Base-by-base conservation (phyloP, 1,140 invertebrate genomes). In the Euwallacea fornicatus region DNA sequence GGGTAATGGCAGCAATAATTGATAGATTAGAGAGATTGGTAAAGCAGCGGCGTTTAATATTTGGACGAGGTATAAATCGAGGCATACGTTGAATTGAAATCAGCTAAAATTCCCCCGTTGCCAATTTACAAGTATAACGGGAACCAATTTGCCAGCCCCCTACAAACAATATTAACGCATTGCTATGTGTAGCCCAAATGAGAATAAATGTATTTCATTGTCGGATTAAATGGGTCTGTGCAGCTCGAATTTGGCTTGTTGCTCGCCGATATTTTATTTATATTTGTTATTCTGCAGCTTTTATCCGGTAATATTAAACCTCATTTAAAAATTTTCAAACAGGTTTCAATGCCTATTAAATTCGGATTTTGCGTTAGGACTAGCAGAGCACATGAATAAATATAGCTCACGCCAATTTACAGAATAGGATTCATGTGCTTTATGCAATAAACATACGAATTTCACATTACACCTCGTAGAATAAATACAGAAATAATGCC, bases 11-110 rank as follows among this genome's bases (percentile, higher is more conserved):
- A 69, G 61, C 66, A 69, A 69, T 69, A 69, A 69, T 69, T 69
- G 66, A 69, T 69, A 69, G 66, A 69, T 69, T 69, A 69, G 66
- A 69, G 66, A 62, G 66, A 69, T 69, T 62, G 66, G 58, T 54
- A 61, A 53, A 69, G 59, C 66, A 69, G 58, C 66, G 46, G 21
- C 66, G 58, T 69, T 69, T 69, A 69, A 69, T 69, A 69, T 69
- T 69, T 69, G 59, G 66, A 69, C 58, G 66, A 69, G 66, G 66
- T 59, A 67, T 67, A 67, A 67, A 67, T 67, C 66, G 66, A 59
- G 59, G 56, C 66, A 54, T 69, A 61, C 59, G 66, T 62, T 69
- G 66, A 69, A 69, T 69, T 69, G 66, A 69, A 61, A 69, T 69
- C 46, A 61, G 59, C 59, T 62, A 69, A 69, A 69, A 69, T 69